Percentiles rank a stretch among this genome's conserved stretches.
These are phyloP conservation scores for Phylloscopus collybita DNA, from an alignment of 2,797 vertebrate species.

Conservation along the genomic window DNA sequence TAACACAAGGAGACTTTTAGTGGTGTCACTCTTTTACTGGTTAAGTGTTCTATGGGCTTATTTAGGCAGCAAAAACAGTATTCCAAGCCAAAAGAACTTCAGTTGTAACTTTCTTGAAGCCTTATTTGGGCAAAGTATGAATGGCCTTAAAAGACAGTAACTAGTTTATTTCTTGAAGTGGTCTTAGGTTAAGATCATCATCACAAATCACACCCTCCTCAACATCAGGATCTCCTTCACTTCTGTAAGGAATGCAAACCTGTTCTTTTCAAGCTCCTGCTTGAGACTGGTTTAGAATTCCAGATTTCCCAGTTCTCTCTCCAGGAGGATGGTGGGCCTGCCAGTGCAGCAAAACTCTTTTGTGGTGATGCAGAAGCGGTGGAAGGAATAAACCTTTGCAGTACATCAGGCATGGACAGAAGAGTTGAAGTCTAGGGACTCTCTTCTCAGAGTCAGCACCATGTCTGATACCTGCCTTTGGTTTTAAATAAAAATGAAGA, in stretches of 20 bases:
- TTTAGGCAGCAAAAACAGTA: conserved; percentile 41
- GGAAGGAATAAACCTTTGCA: background rate
- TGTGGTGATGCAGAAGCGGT: background rate
- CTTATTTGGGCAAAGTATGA: conserved; percentile 66
- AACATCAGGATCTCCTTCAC: background rate
- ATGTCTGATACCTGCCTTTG: background rate
- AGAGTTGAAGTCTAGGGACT: background rate
- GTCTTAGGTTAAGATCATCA: conserved; percentile 35
- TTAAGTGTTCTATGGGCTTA: conserved; percentile 11
- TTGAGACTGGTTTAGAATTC: background rate
- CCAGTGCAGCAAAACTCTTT: background rate
- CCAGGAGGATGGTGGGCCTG: background rate
- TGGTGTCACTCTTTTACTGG: background rate
- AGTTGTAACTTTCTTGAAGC: conserved; percentile 29
- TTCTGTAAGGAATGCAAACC: background rate
- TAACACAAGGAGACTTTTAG: background rate
- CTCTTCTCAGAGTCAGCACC: background rate
- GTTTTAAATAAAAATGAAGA: background rate
- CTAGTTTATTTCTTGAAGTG: conserved; percentile 35
- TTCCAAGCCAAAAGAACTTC: conserved; percentile 37
- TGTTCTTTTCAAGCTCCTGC: background rate
- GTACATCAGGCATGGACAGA: rapidly evolving
- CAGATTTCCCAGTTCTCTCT: background rate
- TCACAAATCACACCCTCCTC: background rate
- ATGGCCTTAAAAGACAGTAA: conserved; percentile 28